Evolutionary conservation across 2,888 invertebrate genomes (phyloP).

Genomic region (Chalcis sispes): DNA sequence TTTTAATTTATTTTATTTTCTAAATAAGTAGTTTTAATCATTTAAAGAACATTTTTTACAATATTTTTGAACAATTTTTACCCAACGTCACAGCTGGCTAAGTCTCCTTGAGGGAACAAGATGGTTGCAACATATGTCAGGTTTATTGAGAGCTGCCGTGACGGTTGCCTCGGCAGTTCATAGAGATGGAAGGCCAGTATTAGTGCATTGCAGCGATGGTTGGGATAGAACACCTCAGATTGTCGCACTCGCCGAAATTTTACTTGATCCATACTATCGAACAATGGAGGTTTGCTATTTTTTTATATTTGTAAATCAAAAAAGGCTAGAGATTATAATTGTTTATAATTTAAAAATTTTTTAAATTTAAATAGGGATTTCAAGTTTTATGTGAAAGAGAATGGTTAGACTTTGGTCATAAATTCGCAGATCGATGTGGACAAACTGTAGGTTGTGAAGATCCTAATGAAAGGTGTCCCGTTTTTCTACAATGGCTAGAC

Average conservation of each 20-base stretch:
- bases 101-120: slow-evolving; percentile 91
- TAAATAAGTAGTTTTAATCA: too few relatives aligned
- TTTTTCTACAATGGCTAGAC: slow-evolving; percentile 98
- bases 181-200: slow-evolving; percentile 89
- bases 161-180: slow-evolving; percentile 89
- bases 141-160: slow-evolving; percentile 88
- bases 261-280: slow-evolving; percentile 95
- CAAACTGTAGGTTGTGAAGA: slow-evolving; percentile 89
- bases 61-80: background rate
- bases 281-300: slow-evolving; percentile 85
- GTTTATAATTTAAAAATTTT: background rate
- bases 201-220: slow-evolving; percentile 99
- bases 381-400: slow-evolving; percentile 95
- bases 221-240: slow-evolving; percentile 99
- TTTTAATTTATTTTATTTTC: background rate
- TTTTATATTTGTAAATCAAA: too few relatives aligned
- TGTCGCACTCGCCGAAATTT: slow-evolving; percentile 92
- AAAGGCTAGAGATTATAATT: too few relatives aligned
- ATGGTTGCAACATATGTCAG: slow-evolving; percentile 94
- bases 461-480: slow-evolving; percentile 96
- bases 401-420: slow-evolving; percentile 99
- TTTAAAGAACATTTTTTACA: too few relatives aligned
- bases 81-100: slow-evolving; percentile 84
- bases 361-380: slow-evolving; percentile 84
- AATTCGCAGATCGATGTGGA: slow-evolving; percentile 96